A percentile compares a stretch with the other conserved stretches of the same genome.
Evolutionary conservation across 2,888 invertebrate genomes (phyloP).

Genomic region (Rapana venosa): DNA sequence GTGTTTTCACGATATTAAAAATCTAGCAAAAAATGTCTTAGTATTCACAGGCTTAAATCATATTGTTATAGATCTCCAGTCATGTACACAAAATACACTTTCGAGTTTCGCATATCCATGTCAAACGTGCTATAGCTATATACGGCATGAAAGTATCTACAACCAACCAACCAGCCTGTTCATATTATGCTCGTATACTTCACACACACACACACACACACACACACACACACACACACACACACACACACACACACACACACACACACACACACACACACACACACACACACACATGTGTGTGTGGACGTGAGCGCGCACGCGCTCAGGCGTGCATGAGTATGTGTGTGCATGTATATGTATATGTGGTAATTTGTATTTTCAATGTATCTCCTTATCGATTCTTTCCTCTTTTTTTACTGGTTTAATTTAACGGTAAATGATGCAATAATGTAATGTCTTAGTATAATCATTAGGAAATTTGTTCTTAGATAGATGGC

Average conservation of each 20-base stretch:
- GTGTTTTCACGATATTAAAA: neutral
- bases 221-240: neutral
- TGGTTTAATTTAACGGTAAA: neutral
- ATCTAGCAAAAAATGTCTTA: neutral
- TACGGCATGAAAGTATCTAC: neutral
- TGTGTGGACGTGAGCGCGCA: neutral
- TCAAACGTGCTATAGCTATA: neutral
- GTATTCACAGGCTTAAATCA: neutral
- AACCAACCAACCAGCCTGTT: neutral
- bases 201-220: neutral
- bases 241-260: neutral
- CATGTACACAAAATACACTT: neutral
- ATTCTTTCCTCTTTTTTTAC: neutral
- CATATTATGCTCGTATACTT: neutral
- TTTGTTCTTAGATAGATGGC: too few species aligned
- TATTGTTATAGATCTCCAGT: neutral
- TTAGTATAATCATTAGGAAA: too few species aligned
- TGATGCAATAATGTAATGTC: too few species aligned
- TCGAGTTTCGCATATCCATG: neutral
- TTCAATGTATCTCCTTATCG: neutral
- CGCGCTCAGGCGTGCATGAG: neutral
- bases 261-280: neutral
- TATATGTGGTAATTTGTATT: too few species aligned
- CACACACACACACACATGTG: neutral
- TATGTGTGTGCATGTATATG: too few species aligned